These are phyloP conservation scores for Eilema griseolum DNA, from an alignment of 2,888 invertebrate species.

Conservation along the genomic window DNA sequence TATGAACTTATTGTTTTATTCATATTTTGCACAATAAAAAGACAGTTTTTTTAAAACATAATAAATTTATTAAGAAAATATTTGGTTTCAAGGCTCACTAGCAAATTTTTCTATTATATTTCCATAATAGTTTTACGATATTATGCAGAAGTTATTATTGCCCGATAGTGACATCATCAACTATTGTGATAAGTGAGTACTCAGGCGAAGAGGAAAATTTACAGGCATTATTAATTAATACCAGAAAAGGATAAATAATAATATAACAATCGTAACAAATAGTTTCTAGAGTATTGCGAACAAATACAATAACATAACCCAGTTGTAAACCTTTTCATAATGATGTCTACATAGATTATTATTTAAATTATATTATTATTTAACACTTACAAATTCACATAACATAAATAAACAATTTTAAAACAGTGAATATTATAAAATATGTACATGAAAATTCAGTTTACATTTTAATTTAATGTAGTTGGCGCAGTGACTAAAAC, in stretches of 20 bases:
- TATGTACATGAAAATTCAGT: constrained; percentile 7
- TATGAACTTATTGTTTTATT: constrained; percentile 11
- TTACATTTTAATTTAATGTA: constrained; percentile 6
- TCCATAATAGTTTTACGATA: constrained; percentile 33
- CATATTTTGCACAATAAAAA: constrained; percentile 41
- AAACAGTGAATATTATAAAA: not conserved
- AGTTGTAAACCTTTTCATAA: constrained; percentile 12
- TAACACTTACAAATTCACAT: constrained; percentile 8
- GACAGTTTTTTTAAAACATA: constrained; percentile 47
- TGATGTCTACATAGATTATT: constrained; percentile 1
- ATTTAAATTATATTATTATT: constrained; percentile 5
- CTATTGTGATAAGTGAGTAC: constrained; percentile 37
- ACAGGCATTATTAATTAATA: constrained; percentile 39
- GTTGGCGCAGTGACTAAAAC: not conserved
- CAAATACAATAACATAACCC: not conserved
- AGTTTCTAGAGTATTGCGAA: not conserved
- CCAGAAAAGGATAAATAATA: constrained; percentile 30
- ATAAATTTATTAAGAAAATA: constrained; percentile 62
- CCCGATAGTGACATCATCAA: constrained; percentile 43
- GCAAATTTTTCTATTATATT: constrained; percentile 37
- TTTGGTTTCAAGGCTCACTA: constrained; percentile 53
- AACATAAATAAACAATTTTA: not conserved
- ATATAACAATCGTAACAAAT: constrained; percentile 30
- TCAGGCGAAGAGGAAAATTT: constrained; percentile 42
- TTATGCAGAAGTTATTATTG: constrained; percentile 34